Evolutionary conservation across 2,113 vertebrate species (phyloP).

Genomic region (Microcebus murinus): DNA sequence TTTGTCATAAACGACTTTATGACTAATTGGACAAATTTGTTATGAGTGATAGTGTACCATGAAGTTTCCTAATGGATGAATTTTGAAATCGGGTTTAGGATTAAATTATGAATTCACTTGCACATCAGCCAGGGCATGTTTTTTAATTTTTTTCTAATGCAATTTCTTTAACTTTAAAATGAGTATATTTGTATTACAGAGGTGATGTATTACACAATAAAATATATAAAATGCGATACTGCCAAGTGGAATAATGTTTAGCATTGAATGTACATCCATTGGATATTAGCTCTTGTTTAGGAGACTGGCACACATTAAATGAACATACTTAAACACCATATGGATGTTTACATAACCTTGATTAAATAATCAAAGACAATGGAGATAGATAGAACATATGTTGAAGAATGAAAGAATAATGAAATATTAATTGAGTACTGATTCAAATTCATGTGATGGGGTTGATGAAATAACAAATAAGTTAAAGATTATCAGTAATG

Average conservation of each 20-base stretch:
- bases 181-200: not conserved
- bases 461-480: not conserved
- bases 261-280: not conserved
- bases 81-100: not conserved
- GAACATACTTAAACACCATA: not conserved
- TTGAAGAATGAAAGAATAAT: not conserved
- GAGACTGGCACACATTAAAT: not conserved
- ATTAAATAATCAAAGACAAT: not conserved
- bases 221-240: not conserved
- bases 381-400: not conserved
- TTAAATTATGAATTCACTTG: not conserved
- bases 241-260: accelerated
- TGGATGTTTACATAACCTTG: not conserved
- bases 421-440: not conserved
- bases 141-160: not conserved
- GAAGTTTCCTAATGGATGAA: not conserved
- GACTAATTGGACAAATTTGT: not conserved
- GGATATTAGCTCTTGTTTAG: not conserved
- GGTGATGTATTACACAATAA: not conserved
- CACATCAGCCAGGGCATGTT: not conserved
- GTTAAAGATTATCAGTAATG: not conserved
- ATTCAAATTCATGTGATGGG: not conserved
- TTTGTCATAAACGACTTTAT: not conserved
- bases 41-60: not conserved
- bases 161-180: not conserved